A percentile compares a stretch with the other conserved stretches of the same genome.
phyloP scores from a whole-genome alignment of 1,140 invertebrate species.

The Eriocheir sinensis region DNA sequence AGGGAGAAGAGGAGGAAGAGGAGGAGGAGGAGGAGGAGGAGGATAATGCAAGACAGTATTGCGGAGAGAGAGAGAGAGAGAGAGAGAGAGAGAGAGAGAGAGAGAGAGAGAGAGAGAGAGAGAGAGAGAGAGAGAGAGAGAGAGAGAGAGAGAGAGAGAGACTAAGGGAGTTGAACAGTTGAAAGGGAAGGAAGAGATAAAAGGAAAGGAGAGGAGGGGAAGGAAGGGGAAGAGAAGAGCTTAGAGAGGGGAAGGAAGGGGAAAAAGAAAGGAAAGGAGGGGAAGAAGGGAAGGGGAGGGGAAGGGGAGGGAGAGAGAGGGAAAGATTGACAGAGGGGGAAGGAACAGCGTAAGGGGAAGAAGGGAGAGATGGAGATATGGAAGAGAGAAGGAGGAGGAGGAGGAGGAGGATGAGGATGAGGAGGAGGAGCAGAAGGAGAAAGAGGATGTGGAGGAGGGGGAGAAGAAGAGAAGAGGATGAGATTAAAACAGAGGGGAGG shows the following conservation, averaged over 20 bases:
- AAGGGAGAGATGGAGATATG: background rate
- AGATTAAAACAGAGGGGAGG: background rate
- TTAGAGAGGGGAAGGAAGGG: background rate
- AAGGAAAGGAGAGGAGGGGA: background rate
- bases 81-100: constrained; percentile 11
- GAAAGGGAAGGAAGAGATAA: background rate
- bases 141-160: background rate
- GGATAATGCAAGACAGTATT: background rate
- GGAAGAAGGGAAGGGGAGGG: no score
- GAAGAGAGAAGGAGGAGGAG: background rate
- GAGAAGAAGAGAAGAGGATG: background rate
- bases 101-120: constrained; percentile 14
- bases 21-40: background rate
- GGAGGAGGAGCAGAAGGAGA: background rate
- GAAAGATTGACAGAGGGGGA: background rate
- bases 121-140: constrained; percentile 5
- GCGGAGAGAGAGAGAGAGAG: constrained; percentile 27
- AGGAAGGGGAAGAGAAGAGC: background rate
- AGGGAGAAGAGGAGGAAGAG: background rate
- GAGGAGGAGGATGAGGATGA: background rate
- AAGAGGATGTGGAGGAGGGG: background rate
- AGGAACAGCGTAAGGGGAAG: background rate
- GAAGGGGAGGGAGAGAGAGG: background rate
- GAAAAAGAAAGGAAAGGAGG: background rate
- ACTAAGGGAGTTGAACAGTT: background rate